phyloP scores from a whole-genome alignment of 1,140 invertebrate genomes.

The Drosophila seguyi region DNA sequence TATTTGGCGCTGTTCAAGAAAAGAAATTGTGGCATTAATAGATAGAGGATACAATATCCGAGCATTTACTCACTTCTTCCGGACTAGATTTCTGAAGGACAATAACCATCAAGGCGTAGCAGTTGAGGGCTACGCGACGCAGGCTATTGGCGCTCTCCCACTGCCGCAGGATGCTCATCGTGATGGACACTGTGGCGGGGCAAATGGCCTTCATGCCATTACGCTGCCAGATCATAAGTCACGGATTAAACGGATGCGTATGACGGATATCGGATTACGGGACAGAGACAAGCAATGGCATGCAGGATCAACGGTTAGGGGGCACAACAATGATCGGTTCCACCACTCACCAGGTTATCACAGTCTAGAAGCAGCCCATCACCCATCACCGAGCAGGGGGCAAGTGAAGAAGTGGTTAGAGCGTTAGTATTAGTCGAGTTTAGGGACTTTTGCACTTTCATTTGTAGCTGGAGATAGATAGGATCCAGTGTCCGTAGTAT shows the following conservation, averaged over 20 bases:
- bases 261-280: not conserved
- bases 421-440: slow-evolving; percentile 76
- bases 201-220: slow-evolving; percentile 88
- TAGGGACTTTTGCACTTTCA: slow-evolving; percentile 78
- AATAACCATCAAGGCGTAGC: slow-evolving; percentile 87
- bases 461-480: slow-evolving; percentile 30
- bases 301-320: slow-evolving; percentile 34
- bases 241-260: slow-evolving; percentile 9
- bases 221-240: slow-evolving; percentile 78
- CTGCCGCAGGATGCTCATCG: slow-evolving; percentile 86
- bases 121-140: slow-evolving; percentile 86
- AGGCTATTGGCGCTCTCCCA: slow-evolving; percentile 79
- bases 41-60: too few relatives aligned
- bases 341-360: slow-evolving; percentile 85
- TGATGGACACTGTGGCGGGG: slow-evolving; percentile 88
- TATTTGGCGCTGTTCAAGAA: slow-evolving; percentile 86
- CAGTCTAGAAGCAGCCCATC: slow-evolving; percentile 81
- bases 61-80: slow-evolving; percentile 86
- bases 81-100: slow-evolving; percentile 87
- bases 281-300: slow-evolving; percentile 37
- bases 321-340: slow-evolving; percentile 62
- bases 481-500: slow-evolving; percentile 8
- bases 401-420: slow-evolving; percentile 76
- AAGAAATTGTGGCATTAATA: not conserved
- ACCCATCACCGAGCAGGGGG: slow-evolving; percentile 63